Conservation (phyloP, 2,113 vertebrate species). For the Mesoclemmys tuberculata region DNA sequence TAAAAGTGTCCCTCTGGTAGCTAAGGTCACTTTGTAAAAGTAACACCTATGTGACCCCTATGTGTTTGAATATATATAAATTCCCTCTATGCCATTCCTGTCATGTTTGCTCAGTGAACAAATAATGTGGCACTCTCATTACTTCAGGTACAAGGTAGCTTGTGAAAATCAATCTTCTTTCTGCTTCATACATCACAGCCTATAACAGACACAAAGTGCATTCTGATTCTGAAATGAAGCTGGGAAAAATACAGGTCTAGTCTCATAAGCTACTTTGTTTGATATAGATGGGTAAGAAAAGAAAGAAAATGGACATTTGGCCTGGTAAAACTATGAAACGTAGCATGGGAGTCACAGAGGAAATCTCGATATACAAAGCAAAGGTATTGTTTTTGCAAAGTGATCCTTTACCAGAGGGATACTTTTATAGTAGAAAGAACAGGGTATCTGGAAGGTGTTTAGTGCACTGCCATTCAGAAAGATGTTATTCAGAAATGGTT, state of each 20-base stretch:
- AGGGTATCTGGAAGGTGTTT: not conserved
- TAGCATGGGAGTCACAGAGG: not conserved
- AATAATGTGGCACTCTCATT: constrained; percentile 79
- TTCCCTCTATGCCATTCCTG: constrained; percentile 71
- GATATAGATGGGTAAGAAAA: constrained; percentile 31
- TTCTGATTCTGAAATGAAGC: constrained; percentile 56
- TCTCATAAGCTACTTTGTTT: constrained; percentile 18
- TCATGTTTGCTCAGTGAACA: constrained; percentile 78
- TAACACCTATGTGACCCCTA: constrained; percentile 29
- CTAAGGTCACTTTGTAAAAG: constrained; percentile 71
- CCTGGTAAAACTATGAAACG: not conserved
- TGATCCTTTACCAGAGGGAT: not conserved
- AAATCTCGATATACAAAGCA: constrained; percentile 39
- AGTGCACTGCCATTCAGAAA: constrained; percentile 20
- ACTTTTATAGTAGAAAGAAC: constrained; percentile 28
- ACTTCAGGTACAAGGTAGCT: constrained; percentile 71
- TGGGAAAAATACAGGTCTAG: not conserved
- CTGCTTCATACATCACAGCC: constrained; percentile 74
- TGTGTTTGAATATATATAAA: constrained; percentile 78
- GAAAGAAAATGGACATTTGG: constrained; percentile 28
- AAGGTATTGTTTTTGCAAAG: constrained; percentile 11
- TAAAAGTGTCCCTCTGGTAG: constrained; percentile 43
- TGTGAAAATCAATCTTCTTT: constrained; percentile 78
- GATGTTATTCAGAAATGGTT: not conserved
- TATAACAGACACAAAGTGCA: constrained; percentile 45